These are phyloP conservation scores for Tokudaia muenninki DNA, from an alignment of 2,797 vertebrate species.

Conservation along the genomic window DNA sequence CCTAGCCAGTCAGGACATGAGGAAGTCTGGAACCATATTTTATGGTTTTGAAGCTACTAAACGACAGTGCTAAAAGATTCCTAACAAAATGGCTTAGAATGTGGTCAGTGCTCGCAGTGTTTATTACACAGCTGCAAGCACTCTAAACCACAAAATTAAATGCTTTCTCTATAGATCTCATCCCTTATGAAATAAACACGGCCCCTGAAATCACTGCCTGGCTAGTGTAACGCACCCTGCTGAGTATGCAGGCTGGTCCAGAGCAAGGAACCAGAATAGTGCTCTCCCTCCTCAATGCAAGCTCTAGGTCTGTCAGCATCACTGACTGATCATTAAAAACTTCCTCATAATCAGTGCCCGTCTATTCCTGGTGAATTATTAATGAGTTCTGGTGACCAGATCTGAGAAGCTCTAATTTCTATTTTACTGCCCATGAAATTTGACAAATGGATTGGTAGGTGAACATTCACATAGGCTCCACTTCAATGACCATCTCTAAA, in stretches of 20 bases:
- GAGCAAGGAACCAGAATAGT: accelerated
- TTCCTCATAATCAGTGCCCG: background rate
- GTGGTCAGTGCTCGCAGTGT: background rate
- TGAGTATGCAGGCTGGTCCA: background rate
- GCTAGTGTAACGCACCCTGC: accelerated
- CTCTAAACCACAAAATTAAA: slow-evolving; percentile 32
- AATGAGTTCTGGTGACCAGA: background rate
- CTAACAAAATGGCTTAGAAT: background rate
- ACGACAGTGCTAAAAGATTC: background rate
- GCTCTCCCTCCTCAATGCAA: background rate
- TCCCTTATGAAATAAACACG: background rate
- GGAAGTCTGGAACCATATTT: background rate
- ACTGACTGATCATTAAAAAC: background rate
- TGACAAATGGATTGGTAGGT: background rate
- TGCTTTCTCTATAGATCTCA: background rate
- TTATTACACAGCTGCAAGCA: background rate
- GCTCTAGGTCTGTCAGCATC: background rate
- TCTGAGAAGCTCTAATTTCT: background rate
- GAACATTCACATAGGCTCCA: background rate
- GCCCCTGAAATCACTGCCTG: background rate
- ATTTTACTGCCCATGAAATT: background rate
- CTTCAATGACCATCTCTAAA: background rate
- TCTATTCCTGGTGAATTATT: background rate
- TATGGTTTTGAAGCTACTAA: background rate
- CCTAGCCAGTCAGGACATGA: background rate